Percentiles rank a stretch among this genome's conserved stretches.
Conservation (phyloP, 2,113 vertebrate species). For the Fukomys damarensis region DNA sequence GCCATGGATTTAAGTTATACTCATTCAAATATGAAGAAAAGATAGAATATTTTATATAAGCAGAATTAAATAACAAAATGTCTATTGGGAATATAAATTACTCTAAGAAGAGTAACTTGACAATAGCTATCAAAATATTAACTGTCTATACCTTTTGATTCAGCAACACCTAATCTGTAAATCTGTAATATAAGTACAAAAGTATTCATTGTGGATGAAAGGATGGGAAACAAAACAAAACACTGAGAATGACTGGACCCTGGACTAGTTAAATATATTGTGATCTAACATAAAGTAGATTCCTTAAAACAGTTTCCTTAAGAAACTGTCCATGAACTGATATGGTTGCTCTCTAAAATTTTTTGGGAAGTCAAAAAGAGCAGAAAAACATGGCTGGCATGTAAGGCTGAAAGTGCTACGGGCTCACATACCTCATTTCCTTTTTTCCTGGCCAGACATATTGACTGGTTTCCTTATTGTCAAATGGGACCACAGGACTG, state of each 20-base stretch:
- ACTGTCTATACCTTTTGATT: not conserved
- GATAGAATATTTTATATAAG: not conserved
- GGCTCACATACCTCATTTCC: not conserved
- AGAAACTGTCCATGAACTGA: not conserved
- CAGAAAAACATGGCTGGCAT: not conserved
- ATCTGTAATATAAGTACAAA: not conserved
- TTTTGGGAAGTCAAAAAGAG: not conserved
- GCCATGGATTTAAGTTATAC: not conserved
- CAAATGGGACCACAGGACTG: not conserved
- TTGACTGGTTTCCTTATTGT: not conserved
- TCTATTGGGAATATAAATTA: not conserved
- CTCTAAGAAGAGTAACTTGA: not conserved
- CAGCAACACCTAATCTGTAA: not conserved
- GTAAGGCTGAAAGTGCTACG: not conserved
- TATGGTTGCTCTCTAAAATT: not conserved
- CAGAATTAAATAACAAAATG: not conserved
- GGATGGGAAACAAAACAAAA: not conserved
- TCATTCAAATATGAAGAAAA: not conserved
- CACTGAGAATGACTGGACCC: not conserved
- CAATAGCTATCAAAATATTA: not conserved
- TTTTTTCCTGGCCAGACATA: not conserved
- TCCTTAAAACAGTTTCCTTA: not conserved
- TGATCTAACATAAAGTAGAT: not conserved
- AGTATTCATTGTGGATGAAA: not conserved
- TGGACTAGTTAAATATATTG: not conserved